These are phyloP conservation scores for Dendrolimus punctatus DNA, from an alignment of 1,140 invertebrate species.

Conservation along the genomic window DNA sequence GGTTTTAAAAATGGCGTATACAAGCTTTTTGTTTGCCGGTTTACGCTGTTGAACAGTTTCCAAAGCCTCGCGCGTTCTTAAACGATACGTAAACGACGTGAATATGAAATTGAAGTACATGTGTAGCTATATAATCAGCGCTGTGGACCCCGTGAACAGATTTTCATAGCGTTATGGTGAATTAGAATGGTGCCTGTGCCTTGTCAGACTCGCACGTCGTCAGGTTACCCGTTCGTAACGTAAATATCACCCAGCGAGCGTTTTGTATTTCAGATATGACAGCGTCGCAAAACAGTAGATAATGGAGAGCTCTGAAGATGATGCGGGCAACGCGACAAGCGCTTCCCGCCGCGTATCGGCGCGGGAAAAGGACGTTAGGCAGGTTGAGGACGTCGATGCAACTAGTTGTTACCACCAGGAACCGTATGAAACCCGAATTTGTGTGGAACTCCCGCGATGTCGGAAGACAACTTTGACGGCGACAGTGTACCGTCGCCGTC, in stretches of 20 bases:
- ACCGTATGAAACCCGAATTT: conserved; percentile 39
- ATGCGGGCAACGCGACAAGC: conserved; percentile 66
- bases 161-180: conserved; percentile 69
- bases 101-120: conserved; percentile 72
- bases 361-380: conserved; percentile 67
- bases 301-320: conserved; percentile 72
- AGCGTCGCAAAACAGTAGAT: conserved; percentile 69
- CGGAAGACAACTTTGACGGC: conserved; percentile 62
- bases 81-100: conserved; percentile 58
- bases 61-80: conserved; percentile 50
- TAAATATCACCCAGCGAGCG: conserved; percentile 66
- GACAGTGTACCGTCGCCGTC: conserved; percentile 61
- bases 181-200: conserved; percentile 71
- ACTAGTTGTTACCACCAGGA: conserved; percentile 52
- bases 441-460: conserved; percentile 55
- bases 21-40: conserved; percentile 73
- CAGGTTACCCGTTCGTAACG: conserved; percentile 67
- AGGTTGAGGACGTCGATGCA: conserved; percentile 57
- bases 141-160: conserved; percentile 62
- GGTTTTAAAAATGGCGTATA: conserved; percentile 74
- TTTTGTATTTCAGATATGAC: conserved; percentile 71
- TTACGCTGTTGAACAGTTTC: conserved; percentile 67
- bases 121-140: conserved; percentile 67
- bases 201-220: conserved; percentile 70
- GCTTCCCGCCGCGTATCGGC: conserved; percentile 68